Evolutionary conservation across 2,113 vertebrate genomes (phyloP).

Genomic region (Pelusios castaneus): DNA sequence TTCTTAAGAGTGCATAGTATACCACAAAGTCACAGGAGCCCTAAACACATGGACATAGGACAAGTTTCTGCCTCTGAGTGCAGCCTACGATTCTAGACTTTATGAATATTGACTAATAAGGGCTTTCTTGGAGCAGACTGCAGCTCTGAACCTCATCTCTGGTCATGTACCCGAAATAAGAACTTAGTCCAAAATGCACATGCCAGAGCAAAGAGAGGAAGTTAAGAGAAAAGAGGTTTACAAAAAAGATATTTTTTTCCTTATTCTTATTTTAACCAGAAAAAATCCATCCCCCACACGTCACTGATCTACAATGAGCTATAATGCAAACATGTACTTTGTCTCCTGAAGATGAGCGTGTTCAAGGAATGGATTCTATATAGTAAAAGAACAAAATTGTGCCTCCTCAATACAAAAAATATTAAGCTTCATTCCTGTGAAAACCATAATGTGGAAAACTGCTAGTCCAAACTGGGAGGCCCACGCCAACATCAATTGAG

Average conservation of each 20-base stretch:
- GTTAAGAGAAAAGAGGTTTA: background rate
- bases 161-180: background rate
- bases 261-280: background rate
- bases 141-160: background rate
- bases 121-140: background rate
- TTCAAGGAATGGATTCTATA: background rate
- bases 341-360: background rate
- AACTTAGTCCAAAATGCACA: background rate
- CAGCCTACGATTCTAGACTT: too few relatives aligned
- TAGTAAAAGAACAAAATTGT: background rate
- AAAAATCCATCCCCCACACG: background rate
- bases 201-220: background rate
- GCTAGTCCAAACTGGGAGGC: background rate
- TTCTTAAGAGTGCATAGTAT: background rate
- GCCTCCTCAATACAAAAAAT: background rate
- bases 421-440: background rate
- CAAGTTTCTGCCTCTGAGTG: too few relatives aligned
- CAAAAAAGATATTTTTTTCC: too few relatives aligned
- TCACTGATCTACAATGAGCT: background rate
- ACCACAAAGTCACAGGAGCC: background rate
- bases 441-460: background rate
- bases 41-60: background rate
- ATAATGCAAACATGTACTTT: background rate
- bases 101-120: background rate
- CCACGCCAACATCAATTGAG: background rate